A percentile compares a stretch with the other conserved stretches of the same genome.
These are phyloP conservation scores for Alaudala cheleensis DNA, from an alignment of 2,113 vertebrate genomes.

Conservation along the genomic window DNA sequence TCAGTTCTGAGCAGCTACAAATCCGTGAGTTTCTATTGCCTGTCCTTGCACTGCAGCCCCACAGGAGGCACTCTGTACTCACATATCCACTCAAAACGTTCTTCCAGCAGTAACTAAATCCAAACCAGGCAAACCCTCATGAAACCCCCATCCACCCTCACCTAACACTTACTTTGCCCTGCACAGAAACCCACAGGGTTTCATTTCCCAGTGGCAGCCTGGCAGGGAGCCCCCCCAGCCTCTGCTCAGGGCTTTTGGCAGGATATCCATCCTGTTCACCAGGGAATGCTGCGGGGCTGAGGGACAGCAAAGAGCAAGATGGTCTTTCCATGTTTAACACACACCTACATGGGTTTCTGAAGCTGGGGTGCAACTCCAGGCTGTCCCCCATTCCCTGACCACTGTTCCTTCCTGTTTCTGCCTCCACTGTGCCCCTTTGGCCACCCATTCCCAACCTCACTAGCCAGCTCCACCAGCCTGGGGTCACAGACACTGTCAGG, in stretches of 20 bases:
- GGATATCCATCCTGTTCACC: not conserved
- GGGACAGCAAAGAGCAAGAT: not conserved
- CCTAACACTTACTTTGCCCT: not conserved
- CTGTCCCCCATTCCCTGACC: not conserved
- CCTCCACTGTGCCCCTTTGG: not conserved
- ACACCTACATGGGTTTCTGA: fast-evolving
- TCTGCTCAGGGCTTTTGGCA: not conserved
- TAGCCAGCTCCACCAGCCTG: not conserved
- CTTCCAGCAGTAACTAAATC: not conserved
- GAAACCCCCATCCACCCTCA: not conserved
- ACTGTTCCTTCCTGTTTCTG: not conserved
- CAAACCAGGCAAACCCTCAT: not conserved
- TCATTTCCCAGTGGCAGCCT: not conserved
- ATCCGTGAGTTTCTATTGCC: not conserved
- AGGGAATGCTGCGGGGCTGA: not conserved
- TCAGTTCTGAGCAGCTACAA: not conserved
- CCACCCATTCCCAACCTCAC: not conserved
- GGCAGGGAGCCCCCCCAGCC: not conserved
- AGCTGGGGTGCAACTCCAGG: not conserved
- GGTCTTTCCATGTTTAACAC: not conserved
- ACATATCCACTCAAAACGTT: not conserved
- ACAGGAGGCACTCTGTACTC: slow-evolving; percentile 49
- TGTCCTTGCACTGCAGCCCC: not conserved
- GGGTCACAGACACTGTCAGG: not conserved
- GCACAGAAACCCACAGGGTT: not conserved